These are phyloP conservation scores for Pseudocheirus occidentalis DNA, from an alignment of 2,797 vertebrate species.

Conservation along the genomic window DNA sequence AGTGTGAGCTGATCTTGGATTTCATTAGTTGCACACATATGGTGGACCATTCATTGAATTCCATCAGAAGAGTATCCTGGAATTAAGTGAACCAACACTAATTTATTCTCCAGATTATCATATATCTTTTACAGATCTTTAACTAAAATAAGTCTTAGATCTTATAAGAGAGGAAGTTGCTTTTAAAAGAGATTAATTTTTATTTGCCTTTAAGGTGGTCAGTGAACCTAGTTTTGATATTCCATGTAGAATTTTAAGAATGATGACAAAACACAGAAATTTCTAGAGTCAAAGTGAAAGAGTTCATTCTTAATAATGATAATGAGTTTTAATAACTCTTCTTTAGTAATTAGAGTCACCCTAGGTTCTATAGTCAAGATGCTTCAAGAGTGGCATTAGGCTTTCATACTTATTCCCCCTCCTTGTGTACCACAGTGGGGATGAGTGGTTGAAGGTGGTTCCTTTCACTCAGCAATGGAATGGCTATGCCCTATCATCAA, in stretches of 20 bases:
- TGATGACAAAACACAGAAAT: conserved; percentile 8
- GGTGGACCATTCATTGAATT: background rate
- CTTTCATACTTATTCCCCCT: conserved; percentile 3
- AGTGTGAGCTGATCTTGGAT: background rate
- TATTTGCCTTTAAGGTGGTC: conserved; percentile 55
- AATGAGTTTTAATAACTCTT: conserved; percentile 22
- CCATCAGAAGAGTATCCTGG: conserved; percentile 26
- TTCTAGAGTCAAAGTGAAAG: background rate
- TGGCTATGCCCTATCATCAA: conserved; percentile 17
- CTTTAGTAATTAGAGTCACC: background rate
- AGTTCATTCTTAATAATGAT: conserved; percentile 16
- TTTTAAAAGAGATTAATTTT: background rate
- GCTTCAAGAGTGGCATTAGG: background rate
- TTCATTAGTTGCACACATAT: conserved; percentile 17
- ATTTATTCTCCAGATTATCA: conserved; percentile 48
- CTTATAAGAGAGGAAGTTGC: conserved; percentile 51
- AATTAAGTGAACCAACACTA: conserved; percentile 29
- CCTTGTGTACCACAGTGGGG: background rate
- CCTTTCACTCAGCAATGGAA: background rate
- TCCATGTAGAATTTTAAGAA: conserved; percentile 68
- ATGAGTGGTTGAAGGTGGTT: background rate
- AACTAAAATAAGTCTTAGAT: conserved; percentile 58
- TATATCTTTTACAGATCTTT: conserved; percentile 41
- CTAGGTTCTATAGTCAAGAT: background rate
- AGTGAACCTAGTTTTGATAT: conserved; percentile 39